These are phyloP conservation scores for Octodon degus DNA, from an alignment of 2,113 vertebrate genomes.

Conservation along the genomic window DNA sequence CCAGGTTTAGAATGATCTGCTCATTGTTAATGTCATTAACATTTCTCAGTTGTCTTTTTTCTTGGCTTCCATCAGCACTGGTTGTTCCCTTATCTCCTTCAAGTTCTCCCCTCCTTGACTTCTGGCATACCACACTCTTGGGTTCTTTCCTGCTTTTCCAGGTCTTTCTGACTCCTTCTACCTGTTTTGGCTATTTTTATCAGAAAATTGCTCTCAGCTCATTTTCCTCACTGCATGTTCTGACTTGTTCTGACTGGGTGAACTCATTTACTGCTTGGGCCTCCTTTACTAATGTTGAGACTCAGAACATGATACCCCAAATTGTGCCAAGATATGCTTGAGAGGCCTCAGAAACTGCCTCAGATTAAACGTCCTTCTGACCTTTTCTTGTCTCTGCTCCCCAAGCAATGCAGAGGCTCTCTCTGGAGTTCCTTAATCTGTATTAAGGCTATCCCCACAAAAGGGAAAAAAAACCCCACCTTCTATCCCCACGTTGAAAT, in stretches of 20 bases:
- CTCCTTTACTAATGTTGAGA: not conserved
- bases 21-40: conserved; percentile 22
- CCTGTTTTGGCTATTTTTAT: conserved; percentile 6
- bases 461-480: not conserved
- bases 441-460: not conserved
- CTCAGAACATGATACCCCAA: not conserved
- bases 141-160: conserved; percentile 27
- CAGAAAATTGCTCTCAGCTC: not conserved
- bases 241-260: not conserved
- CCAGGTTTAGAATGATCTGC: not conserved
- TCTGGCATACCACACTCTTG: not conserved
- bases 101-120: conserved; percentile 4
- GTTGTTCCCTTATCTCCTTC: not conserved
- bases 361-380: not conserved
- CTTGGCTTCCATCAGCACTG: conserved; percentile 20
- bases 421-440: not conserved
- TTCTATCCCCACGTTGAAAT: not conserved
- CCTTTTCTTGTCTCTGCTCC: not conserved
- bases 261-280: not conserved
- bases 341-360: not conserved
- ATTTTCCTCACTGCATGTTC: not conserved
- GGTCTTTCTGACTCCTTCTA: not conserved
- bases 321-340: not conserved
- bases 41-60: conserved; percentile 39
- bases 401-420: not conserved